Conservation (phyloP, 2,888 invertebrate species). For the Salpingus planirostris region DNA sequence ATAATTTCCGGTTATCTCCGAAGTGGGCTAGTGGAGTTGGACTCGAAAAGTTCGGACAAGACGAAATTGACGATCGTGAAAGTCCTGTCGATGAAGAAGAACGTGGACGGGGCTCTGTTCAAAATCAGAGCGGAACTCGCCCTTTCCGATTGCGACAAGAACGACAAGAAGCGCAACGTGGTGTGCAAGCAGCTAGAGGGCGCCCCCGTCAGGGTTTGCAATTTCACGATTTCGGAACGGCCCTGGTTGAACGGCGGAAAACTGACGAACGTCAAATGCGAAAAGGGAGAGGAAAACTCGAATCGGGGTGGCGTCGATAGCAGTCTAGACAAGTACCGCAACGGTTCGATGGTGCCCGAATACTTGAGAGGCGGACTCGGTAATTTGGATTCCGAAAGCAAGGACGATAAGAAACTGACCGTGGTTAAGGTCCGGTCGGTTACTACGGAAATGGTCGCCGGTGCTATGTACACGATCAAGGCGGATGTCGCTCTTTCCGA, state of each 20-base stretch:
- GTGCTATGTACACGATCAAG: constrained; percentile 49
- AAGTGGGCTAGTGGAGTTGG: no score
- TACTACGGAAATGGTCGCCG: constrained; percentile 47
- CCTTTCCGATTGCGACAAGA: constrained; percentile 46
- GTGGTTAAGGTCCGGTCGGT: constrained; percentile 42
- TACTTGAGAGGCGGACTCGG: not conserved
- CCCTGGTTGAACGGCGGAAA: not conserved
- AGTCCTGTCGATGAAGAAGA: no score
- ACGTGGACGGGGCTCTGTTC: constrained; percentile 49
- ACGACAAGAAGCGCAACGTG: constrained; percentile 7
- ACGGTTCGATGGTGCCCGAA: not conserved
- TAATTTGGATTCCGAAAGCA: constrained; percentile 15
- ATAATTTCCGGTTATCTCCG: no score
- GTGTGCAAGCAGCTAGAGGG: constrained; percentile 32
- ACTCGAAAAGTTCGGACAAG: no score
- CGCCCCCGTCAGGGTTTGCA: constrained; percentile 24
- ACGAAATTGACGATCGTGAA: no score
- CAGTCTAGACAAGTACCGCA: no score
- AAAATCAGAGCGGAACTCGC: constrained; percentile 52
- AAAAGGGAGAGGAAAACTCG: constrained; percentile 21
- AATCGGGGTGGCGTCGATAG: not conserved
- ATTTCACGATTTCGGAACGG: constrained; percentile 20
- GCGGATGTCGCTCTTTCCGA: constrained; percentile 50
- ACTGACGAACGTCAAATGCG: constrained; percentile 3
- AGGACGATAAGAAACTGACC: constrained; percentile 20